A percentile compares a stretch with the other conserved stretches of the same genome.
Evolutionary conservation across 2,888 invertebrate genomes (phyloP).

Genomic region (Lysandra bellargus): DNA sequence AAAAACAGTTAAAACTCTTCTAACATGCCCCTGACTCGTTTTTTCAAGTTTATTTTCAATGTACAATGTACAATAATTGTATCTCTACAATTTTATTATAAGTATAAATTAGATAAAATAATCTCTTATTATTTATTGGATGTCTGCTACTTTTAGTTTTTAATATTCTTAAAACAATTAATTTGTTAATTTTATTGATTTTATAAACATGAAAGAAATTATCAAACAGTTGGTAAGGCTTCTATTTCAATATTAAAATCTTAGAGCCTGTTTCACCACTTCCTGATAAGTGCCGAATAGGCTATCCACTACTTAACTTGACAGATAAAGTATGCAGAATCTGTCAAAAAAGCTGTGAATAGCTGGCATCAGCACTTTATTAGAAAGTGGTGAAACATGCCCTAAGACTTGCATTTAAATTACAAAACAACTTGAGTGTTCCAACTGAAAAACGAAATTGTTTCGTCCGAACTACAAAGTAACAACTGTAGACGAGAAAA

Average conservation of each 20-base stretch:
- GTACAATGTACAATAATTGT: too few relatives aligned
- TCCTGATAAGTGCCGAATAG: too few relatives aligned
- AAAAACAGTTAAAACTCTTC: too few relatives aligned
- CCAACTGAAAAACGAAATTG: not conserved
- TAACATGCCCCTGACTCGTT: too few relatives aligned
- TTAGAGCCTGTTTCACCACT: not conserved
- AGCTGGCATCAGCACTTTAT: too few relatives aligned
- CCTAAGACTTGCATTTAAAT: not conserved
- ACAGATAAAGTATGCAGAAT: too few relatives aligned
- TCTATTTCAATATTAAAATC: not conserved
- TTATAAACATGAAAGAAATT: not conserved
- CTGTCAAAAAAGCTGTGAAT: too few relatives aligned
- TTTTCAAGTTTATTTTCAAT: too few relatives aligned
- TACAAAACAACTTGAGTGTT: not conserved
- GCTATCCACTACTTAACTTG: too few relatives aligned
- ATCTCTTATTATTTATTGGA: not conserved
- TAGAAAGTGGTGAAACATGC: too few relatives aligned
- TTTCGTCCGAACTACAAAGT: not conserved
- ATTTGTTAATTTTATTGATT: not conserved
- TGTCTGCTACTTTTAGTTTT: not conserved
- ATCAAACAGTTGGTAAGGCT: not conserved
- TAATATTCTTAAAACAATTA: not conserved
- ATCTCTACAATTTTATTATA: too few relatives aligned
- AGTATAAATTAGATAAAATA: not conserved
- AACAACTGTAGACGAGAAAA: constrained; percentile 4